phyloP scores from a whole-genome alignment of 2,888 invertebrate species.

The Tinea semifulvella region DNA sequence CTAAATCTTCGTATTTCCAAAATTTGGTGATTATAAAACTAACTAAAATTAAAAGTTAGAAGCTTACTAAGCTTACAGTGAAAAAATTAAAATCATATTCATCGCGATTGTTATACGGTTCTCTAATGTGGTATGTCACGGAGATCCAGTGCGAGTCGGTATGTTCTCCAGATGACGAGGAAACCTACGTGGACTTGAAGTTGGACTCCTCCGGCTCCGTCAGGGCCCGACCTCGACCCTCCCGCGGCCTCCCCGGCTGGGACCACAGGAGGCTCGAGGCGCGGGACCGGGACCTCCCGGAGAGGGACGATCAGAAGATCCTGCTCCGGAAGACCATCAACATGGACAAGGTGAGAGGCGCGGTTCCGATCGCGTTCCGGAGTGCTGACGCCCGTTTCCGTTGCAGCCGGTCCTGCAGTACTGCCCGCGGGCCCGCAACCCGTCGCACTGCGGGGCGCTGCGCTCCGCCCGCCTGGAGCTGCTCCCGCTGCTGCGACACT shows the following conservation, averaged over 20 bases:
- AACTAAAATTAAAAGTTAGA: too few species aligned
- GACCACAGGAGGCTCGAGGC: conserved; percentile 41
- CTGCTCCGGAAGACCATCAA: conserved; percentile 49
- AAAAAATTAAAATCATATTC: too few species aligned
- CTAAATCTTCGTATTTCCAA: too few species aligned
- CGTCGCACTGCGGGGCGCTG: conserved; percentile 82
- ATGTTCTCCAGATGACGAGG: conserved; percentile 42
- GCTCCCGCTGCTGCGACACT: conserved; percentile 75
- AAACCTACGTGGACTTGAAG: conserved; percentile 49
- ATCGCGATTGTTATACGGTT: too few species aligned
- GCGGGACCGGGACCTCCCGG: conserved; percentile 17
- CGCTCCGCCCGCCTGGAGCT: conserved; percentile 79
- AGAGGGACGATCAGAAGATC: conserved; percentile 36
- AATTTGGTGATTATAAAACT: too few species aligned
- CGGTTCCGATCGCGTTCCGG: too few species aligned
- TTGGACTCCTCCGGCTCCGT: conserved; percentile 50
- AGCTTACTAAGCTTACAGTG: too few species aligned
- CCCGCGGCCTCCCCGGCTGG: conserved; percentile 33
- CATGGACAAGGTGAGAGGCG: conserved; percentile 36
- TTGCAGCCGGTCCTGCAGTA: too few species aligned
- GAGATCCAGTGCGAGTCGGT: too few species aligned
- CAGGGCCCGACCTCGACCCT: conserved; percentile 37
- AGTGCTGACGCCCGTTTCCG: too few species aligned
- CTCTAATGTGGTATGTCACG: too few species aligned
- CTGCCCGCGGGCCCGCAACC: conserved; percentile 90